These are phyloP conservation scores for Rhynchotus rufescens DNA, from an alignment of 2,797 vertebrate genomes.

Conservation along the genomic window DNA sequence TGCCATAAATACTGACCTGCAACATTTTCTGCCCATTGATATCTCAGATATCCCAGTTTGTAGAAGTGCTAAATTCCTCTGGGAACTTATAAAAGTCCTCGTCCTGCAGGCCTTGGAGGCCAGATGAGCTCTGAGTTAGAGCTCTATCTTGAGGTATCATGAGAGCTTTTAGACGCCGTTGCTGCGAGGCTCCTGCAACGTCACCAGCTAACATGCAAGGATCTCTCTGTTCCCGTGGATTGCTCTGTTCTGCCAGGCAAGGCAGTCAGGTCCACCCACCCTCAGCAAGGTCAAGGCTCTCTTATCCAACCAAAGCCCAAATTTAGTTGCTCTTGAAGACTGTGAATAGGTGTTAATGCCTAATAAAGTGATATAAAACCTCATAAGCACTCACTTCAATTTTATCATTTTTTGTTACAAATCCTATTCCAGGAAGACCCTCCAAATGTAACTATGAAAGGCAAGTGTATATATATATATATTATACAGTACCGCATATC, in stretches of 20 bases:
- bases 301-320: not conserved
- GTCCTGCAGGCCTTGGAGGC: not conserved
- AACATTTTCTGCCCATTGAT: not conserved
- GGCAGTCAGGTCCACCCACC: not conserved
- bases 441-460: not conserved
- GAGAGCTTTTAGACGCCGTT: rapidly evolving
- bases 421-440: not conserved
- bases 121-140: not conserved
- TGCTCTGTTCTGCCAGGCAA: not conserved
- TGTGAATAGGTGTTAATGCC: not conserved
- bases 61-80: not conserved
- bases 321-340: not conserved
- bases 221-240: not conserved
- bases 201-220: not conserved
- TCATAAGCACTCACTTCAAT: not conserved
- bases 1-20: not conserved
- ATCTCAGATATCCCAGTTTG: not conserved
- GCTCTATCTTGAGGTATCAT: rapidly evolving
- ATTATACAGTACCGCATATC: not conserved
- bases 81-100: not conserved
- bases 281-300: not conserved
- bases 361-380: not conserved
- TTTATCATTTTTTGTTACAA: not conserved
- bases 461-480: not conserved
- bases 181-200: not conserved